Percentiles rank a stretch among this genome's conserved stretches.
These are phyloP conservation scores for Ectropis grisescens DNA, from an alignment of 1,140 invertebrate species.

Conservation along the genomic window DNA sequence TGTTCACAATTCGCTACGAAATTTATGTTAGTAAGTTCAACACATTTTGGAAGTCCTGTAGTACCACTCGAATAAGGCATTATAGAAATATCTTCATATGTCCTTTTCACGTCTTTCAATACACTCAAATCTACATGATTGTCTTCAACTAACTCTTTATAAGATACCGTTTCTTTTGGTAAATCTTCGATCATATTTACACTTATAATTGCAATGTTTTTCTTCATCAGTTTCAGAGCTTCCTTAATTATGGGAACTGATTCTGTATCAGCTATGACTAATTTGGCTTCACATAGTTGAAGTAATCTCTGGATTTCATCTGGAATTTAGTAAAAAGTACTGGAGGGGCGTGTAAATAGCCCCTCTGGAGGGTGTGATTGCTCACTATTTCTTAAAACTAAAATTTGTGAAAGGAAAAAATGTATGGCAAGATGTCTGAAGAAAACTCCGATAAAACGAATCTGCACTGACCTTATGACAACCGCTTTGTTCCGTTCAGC, in stretches of 20 bases:
- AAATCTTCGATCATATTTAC: slow-evolving; percentile 43
- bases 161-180: slow-evolving; percentile 71
- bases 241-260: slow-evolving; percentile 57
- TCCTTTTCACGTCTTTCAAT: slow-evolving; percentile 48
- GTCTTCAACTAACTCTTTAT: slow-evolving; percentile 68
- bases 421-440: too few species aligned
- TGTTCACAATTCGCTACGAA: slow-evolving; percentile 72
- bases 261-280: slow-evolving; percentile 75
- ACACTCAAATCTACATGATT: slow-evolving; percentile 52
- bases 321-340: slow-evolving; percentile 53
- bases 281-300: slow-evolving; percentile 73
- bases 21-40: slow-evolving; percentile 82
- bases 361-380: too few species aligned
- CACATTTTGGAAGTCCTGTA: slow-evolving; percentile 91
- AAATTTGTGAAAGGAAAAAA: too few species aligned
- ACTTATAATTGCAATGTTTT: slow-evolving; percentile 71
- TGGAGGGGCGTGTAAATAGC: too few species aligned
- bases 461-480: too few species aligned
- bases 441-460: too few species aligned
- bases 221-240: slow-evolving; percentile 55
- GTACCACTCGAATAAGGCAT: slow-evolving; percentile 88
- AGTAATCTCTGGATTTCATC: slow-evolving; percentile 86
- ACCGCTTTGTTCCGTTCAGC: too few species aligned
- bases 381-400: too few species aligned
- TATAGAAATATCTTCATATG: slow-evolving; percentile 65